These are phyloP conservation scores for Bradypodion ventrale DNA, from an alignment of 2,797 vertebrate genomes.

Conservation along the genomic window DNA sequence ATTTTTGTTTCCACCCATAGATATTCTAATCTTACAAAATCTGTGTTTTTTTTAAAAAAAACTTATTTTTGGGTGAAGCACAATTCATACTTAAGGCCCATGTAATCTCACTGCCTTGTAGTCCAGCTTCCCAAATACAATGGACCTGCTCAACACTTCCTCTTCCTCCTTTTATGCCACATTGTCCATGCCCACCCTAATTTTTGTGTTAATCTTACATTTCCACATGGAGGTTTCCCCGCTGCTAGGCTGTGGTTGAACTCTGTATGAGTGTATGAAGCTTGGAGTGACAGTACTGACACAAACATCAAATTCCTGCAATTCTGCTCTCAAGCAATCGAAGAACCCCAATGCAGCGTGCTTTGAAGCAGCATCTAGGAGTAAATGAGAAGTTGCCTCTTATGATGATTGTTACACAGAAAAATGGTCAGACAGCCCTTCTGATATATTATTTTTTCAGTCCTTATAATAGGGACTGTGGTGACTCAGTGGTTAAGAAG, in stretches of 20 bases:
- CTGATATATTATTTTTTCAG: not conserved
- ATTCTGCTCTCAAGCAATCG: conserved; percentile 92
- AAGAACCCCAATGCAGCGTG: conserved; percentile 94
- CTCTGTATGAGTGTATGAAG: conserved; percentile 82
- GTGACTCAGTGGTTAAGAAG: too few species aligned
- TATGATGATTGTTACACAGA: not conserved
- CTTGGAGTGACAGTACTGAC: conserved; percentile 94
- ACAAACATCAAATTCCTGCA: conserved; percentile 89
- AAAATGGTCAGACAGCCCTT: not conserved
- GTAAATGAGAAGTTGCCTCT: not conserved
- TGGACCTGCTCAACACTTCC: not conserved
- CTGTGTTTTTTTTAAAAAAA: not conserved
- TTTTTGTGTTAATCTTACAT: conserved; percentile 77
- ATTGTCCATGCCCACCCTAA: not conserved
- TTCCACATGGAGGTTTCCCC: conserved; percentile 79
- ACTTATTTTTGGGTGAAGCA: not conserved
- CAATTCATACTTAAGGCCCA: not conserved
- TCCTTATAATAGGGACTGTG: too few species aligned
- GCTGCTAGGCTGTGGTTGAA: conserved; percentile 68
- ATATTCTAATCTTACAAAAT: not conserved
- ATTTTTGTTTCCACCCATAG: not conserved
- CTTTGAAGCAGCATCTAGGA: conserved; percentile 90
- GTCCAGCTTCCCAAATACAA: not conserved
- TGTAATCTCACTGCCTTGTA: not conserved
- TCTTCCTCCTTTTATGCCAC: not conserved